Evolutionary conservation across 2,888 invertebrate genomes (phyloP).

Genomic region (Orthosia cruda): DNA sequence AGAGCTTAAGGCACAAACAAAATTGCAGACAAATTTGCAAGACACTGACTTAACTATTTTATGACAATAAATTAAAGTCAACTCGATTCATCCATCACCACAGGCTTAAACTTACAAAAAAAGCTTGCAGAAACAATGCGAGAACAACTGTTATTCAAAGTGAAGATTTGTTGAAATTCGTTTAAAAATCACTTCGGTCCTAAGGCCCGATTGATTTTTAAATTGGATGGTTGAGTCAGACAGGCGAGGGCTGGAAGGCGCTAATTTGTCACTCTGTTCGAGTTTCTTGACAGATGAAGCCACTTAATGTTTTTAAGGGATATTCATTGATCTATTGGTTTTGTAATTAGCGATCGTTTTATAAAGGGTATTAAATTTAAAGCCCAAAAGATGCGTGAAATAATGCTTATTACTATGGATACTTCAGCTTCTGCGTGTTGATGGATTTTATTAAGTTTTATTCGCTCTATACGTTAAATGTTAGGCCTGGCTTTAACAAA

Average conservation of each 20-base stretch:
- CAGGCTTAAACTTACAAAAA: slow-evolving; percentile 6
- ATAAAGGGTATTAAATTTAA: background rate
- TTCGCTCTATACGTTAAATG: too few relatives aligned
- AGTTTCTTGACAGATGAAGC: slow-evolving; percentile 37
- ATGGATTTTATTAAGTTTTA: too few relatives aligned
- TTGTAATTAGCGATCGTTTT: slow-evolving; percentile 14
- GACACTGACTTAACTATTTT: background rate
- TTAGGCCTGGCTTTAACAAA: background rate
- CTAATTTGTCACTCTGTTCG: slow-evolving; percentile 64
- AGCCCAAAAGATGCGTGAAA: background rate
- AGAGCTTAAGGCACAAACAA: too few relatives aligned
- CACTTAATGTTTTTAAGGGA: slow-evolving; percentile 28
- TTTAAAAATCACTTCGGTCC: slow-evolving; percentile 50
- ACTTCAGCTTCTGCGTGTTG: too few relatives aligned
- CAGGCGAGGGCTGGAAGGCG: slow-evolving; percentile 36
- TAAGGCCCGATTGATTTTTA: slow-evolving; percentile 65
- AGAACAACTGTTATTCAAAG: slow-evolving; percentile 32
- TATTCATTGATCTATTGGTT: slow-evolving; percentile 16
- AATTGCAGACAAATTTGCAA: background rate
- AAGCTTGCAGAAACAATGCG: slow-evolving; percentile 12
- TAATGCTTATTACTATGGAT: too few relatives aligned
- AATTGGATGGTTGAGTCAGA: slow-evolving; percentile 61
- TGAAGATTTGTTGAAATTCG: slow-evolving; percentile 44
- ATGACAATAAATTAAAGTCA: background rate
- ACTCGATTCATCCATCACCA: slow-evolving; percentile 17